Base-by-base conservation (phyloP, 2,113 vertebrate species). In the Epinephelus cyanopodus region DNA sequence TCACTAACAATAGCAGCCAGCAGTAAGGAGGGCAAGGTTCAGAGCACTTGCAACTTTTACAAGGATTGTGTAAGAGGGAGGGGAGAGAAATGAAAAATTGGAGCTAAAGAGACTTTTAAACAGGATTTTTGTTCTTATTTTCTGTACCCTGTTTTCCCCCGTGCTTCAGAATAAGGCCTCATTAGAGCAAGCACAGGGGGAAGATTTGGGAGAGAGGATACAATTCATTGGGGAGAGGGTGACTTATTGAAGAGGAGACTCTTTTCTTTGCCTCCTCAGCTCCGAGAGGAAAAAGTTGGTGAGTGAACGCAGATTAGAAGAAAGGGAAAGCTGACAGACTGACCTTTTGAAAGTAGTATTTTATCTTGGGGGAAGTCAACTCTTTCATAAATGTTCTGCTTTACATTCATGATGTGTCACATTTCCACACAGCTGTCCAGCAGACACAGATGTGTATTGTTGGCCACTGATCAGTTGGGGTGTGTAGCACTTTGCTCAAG, bases 321-420 rank as follows among this genome's bases (percentile, higher is more conserved):
- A 23, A 23, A 3, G 48, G 74, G 3, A 33, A 18, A 33, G 13
- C 33, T 53, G 57, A 52, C 25, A 37, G 74, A 17, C 47, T 68
- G 64, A 54, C 60, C 42, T 53, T 80, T 74, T 52, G 0, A 45
- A 61, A 77, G 68, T 14, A 69, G 4, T 19, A 57, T 69, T 73
- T 53, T 54, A 45, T 64, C 33, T 17, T 1, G 10, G 3, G 60
- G 18, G 23, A 62, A 63, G 9, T 33, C n/a, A 1, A 27, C 52
- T 63, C 39, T 42, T 39, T 42, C 58, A 60, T 18, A 37, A 27
- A 52, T 60, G 11, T 50, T 65, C 13, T 23, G 21, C 29, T 47
- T 33, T 42, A 73, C 47, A 68, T 23, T 53, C 11, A 54, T 27
- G n/a, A n/a, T 0, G 10, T 37, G 3, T n/a, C 66, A 18, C 19